Percentiles rank a stretch among this genome's conserved stretches.
Evolutionary conservation across 1,140 invertebrate species (phyloP).

Genomic region (Drosophila asahinai): DNA sequence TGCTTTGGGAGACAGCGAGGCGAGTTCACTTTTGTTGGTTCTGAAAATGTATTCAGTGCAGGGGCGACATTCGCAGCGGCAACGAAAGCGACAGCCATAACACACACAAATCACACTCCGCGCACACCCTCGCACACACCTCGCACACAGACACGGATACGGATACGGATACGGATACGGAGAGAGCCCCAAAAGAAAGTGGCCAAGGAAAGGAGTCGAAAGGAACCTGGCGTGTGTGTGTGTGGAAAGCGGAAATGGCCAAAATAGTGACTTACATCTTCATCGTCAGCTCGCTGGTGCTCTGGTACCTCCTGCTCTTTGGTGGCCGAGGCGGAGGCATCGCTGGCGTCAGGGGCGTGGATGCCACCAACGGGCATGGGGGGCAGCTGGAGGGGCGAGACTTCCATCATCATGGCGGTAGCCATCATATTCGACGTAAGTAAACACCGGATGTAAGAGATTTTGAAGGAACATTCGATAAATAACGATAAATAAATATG

Average conservation of each 20-base stretch:
- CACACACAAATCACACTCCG: constrained; percentile 9
- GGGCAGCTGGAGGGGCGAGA: constrained; percentile 80
- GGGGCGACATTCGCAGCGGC: constrained; percentile 82
- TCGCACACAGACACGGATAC: constrained; percentile 6
- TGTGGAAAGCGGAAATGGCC: constrained; percentile 57
- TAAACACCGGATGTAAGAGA: constrained; percentile 10
- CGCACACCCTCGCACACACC: constrained; percentile 22
- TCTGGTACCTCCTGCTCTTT: constrained; percentile 78
- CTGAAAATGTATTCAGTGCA: constrained; percentile 82
- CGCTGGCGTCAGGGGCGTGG: constrained; percentile 55
- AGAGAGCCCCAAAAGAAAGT: constrained; percentile 8
- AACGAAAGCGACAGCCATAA: constrained; percentile 80
- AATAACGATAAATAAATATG: no score
- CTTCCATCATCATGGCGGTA: constrained; percentile 77
- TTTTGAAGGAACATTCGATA: no score
- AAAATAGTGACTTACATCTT: constrained; percentile 83
- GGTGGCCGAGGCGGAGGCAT: constrained; percentile 48
- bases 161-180: constrained; percentile 7
- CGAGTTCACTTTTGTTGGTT: constrained; percentile 72
- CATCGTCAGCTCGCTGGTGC: constrained; percentile 71
- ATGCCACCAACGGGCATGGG: constrained; percentile 77
- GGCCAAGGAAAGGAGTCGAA: constrained; percentile 5
- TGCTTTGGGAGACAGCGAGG: constrained; percentile 38
- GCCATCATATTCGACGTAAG: constrained; percentile 80
- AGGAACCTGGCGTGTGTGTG: not conserved